A percentile compares a stretch with the other conserved stretches of the same genome.
Conservation (phyloP, 2,888 invertebrate species). For the Apodemia hepburni region DNA sequence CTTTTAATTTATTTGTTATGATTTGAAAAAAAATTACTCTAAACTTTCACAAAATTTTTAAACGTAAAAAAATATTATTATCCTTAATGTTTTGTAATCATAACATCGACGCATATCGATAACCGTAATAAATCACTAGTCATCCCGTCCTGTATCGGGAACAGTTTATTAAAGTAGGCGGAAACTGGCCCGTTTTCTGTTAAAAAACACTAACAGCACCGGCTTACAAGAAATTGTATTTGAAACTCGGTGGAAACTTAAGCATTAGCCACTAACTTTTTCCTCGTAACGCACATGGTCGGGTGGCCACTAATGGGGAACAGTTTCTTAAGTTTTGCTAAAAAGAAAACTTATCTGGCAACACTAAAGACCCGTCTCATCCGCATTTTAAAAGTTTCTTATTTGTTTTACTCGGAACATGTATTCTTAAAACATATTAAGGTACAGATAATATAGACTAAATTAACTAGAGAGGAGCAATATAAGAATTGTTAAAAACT, state of each 20-base stretch:
- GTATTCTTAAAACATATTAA: slow-evolving; percentile 33
- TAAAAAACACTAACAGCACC: slow-evolving; percentile 26
- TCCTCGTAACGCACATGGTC: slow-evolving; percentile 62
- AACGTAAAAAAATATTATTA: neutral
- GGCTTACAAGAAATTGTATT: slow-evolving; percentile 52
- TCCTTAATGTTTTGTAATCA: neutral
- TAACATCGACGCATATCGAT: slow-evolving; percentile 19
- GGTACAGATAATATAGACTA: slow-evolving; percentile 1
- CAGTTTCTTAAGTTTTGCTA: slow-evolving; percentile 50
- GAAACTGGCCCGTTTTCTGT: slow-evolving; percentile 31
- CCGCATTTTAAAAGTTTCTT: slow-evolving; percentile 38
- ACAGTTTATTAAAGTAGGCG: slow-evolving; percentile 31
- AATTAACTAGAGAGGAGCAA: neutral
- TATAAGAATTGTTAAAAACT: neutral
- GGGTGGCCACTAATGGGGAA: slow-evolving; percentile 66
- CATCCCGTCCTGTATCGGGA: slow-evolving; percentile 16
- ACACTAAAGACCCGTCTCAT: slow-evolving; percentile 51
- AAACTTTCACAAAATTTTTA: too few species aligned
- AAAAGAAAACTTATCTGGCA: slow-evolving; percentile 32
- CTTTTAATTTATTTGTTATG: too few species aligned
- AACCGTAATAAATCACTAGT: slow-evolving; percentile 5
- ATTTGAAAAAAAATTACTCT: too few species aligned
- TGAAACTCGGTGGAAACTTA: slow-evolving; percentile 63
- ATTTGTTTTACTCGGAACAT: slow-evolving; percentile 35
- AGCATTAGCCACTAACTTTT: slow-evolving; percentile 61